These are phyloP conservation scores for Ophion costatus DNA, from an alignment of 2,888 invertebrate species.

Conservation along the genomic window DNA sequence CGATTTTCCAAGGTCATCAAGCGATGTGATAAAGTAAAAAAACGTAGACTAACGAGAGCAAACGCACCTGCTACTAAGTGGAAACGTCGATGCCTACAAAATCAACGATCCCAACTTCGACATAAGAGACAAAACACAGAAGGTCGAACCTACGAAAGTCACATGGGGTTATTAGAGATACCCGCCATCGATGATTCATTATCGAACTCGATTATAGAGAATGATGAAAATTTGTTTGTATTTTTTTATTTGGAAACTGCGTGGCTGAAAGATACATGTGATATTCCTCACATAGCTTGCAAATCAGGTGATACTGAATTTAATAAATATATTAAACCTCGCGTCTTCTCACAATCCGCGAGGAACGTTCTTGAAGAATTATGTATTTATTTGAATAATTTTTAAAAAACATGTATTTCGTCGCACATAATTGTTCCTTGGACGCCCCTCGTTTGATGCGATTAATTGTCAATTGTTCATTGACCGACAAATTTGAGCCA, in stretches of 20 bases:
- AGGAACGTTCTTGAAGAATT: slow-evolving; percentile 32
- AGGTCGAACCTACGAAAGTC: slow-evolving; percentile 55
- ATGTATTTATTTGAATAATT: background rate
- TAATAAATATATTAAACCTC: slow-evolving; percentile 52
- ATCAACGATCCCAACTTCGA: slow-evolving; percentile 41
- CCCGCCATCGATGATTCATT: slow-evolving; percentile 13
- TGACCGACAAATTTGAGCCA: slow-evolving; percentile 1
- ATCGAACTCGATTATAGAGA: slow-evolving; percentile 17
- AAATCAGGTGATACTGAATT: slow-evolving; percentile 41
- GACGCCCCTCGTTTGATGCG: slow-evolving; percentile 8
- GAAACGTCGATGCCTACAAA: slow-evolving; percentile 39
- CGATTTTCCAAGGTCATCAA: too few species aligned
- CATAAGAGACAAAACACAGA: slow-evolving; percentile 50
- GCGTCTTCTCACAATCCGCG: slow-evolving; percentile 43
- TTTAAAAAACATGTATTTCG: slow-evolving; percentile 25
- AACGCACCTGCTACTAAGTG: slow-evolving; percentile 39
- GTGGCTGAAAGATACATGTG: slow-evolving; percentile 41
- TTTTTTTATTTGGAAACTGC: slow-evolving; percentile 63
- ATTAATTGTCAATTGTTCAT: slow-evolving; percentile 18
- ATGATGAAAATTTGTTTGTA: slow-evolving; percentile 16
- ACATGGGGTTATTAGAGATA: slow-evolving; percentile 55
- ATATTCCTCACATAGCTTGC: slow-evolving; percentile 62
- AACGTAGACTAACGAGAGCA: slow-evolving; percentile 25
- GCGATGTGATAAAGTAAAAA: too few species aligned
- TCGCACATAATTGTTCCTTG: slow-evolving; percentile 30